Evolutionary conservation across 2,113 vertebrate genomes (phyloP), one percentile per base, ranked within the genome.

Genomic region (Ifrita kowaldi): DNA sequence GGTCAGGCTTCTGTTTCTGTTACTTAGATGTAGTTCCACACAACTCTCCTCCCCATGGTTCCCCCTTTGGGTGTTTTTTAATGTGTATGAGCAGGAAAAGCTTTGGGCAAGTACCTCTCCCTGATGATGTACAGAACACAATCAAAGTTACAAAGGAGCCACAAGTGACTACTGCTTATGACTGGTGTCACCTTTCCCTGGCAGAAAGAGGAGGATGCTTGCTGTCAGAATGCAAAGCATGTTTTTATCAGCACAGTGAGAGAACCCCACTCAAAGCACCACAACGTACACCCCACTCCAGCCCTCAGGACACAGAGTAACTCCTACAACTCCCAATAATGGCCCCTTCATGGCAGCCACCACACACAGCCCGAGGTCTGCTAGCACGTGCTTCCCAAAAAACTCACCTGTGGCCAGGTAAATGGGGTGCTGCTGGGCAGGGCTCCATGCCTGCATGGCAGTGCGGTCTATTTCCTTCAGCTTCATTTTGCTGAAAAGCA

Each of bases 391-490:
- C 16, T 74, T 49, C 35, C 79, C 49, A 21, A 57, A 57, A 56
- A 84, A 92, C 98, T 85, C 97, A 99, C 99, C 99, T 97, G 99
- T 98, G 46, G 99, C 99, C 71, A 99, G 96, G 94, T 99, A 99
- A 96, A 99, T 98, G 30, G 99, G 99, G 88, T 99, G 99, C 87
- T 99, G 99, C 94, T 99, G 98, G 13, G 98, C 98, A 89, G 99
- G 99, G 94, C 99, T 99, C 99, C 99, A 99, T 53, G 99, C 98
- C 98, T 99, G 99, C 97, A 99, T 99, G 68, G 99, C 99, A 33
- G 99, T 99, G 63, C 99, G 99, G 87, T 99, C 98, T 69, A 99
- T 97, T 93, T 99, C 99, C 97, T 99, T 99, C 64, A 99, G 98
- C 98, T 99, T 99, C 99, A 99, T 99, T 93, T 98, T 98, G 82